Evolutionary conservation across 2,113 vertebrate species (phyloP), one percentile per base, ranked within the genome.

Genomic region (Microtus pennsylvanicus): DNA sequence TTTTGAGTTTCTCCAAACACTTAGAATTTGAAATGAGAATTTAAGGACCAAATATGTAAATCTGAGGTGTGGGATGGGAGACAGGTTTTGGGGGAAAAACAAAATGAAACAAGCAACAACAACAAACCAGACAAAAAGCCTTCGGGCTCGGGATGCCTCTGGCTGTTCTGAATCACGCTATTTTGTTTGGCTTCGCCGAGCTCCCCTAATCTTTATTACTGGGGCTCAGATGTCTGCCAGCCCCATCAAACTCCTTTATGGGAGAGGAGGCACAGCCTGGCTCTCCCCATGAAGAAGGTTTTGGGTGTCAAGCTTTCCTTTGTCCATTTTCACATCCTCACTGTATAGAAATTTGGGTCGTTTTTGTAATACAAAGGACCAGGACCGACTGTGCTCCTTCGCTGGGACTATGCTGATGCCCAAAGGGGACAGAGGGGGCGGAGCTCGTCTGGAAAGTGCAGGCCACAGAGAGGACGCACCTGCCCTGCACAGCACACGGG

Each of bases 171-270:
- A 70, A 35, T 77, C 33, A 16, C 3, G 7, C 74, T 80, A 72
- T 93, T 92, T 81, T 33, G 69, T 58, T 96, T 93, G 87, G 90
- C 95, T 97, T 61, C 17, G 1, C 33, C 17, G 47, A 3, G 17
- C 70, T 35, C 67, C 89, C 47, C 76, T 58, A 55, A 90, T 94
- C 50, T 87, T 94, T 94, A 93, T 89, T 65, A 63, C 92, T 42
- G 0, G 30, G 26, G 90, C 52, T 94, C 95, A 87, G 92, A 63
- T 77, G 77, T 47, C 92, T n/a, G 42, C 75, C 87, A 65, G 77
- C 38, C 61, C 70, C 65, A 30, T 77, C 9, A 1, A 28, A 90
- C 75, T 75, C 8, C 80, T 67, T 89, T 21, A 11, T 19, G 42
- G 12, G 10, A 35, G 61, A 42, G 58, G 11, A 86, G 74, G 80